These are phyloP conservation scores for Sturnira hondurensis DNA, from an alignment of 2,113 vertebrate genomes.

Conservation along the genomic window DNA sequence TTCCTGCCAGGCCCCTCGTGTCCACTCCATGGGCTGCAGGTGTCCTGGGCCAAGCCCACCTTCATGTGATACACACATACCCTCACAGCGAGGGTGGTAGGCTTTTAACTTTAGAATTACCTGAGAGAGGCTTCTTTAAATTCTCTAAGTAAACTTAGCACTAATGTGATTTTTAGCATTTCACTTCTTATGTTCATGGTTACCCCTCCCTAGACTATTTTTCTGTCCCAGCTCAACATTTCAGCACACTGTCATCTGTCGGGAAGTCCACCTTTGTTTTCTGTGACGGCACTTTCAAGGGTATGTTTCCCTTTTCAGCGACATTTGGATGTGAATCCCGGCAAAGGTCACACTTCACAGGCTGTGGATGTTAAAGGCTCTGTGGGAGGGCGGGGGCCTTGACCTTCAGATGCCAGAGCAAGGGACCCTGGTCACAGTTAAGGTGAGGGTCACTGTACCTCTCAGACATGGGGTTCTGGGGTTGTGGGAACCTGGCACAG, in stretches of 20 bases:
- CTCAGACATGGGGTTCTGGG: neutral
- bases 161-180: neutral
- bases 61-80: neutral
- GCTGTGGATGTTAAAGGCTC: neutral
- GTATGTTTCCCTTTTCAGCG: neutral
- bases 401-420: neutral
- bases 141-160: neutral
- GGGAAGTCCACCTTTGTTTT: neutral
- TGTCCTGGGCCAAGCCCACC: neutral
- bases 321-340: neutral
- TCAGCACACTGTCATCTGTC: too few species aligned
- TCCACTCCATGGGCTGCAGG: neutral
- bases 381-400: neutral
- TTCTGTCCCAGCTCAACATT: neutral
- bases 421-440: neutral
- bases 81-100: neutral
- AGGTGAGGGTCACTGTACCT: fast-evolving
- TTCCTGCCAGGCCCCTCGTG: neutral
- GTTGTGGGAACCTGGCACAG: neutral
- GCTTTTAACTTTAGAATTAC: neutral
- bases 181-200: neutral
- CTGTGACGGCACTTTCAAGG: neutral
- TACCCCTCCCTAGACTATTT: neutral
- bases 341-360: neutral
- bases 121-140: neutral